Evolutionary conservation across 1,140 invertebrate species (phyloP).

Genomic region (Bombus fervidus): DNA sequence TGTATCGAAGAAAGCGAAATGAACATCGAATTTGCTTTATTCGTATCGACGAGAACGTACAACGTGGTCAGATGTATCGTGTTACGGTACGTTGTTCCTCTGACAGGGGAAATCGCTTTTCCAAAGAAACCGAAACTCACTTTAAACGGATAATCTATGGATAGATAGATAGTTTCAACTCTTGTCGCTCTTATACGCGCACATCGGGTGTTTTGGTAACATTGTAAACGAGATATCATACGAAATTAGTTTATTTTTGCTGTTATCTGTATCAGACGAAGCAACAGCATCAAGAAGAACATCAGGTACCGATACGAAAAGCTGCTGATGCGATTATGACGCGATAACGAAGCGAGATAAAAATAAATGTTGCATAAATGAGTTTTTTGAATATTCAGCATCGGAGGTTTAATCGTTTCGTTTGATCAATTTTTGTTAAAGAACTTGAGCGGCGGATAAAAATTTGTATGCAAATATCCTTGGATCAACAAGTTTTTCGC

Average conservation of each 20-base stretch:
- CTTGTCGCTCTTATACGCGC: neutral
- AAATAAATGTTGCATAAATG: conserved; percentile 4
- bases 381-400: neutral
- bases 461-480: neutral
- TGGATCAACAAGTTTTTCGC: neutral
- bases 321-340: neutral
- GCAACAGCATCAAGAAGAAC: neutral
- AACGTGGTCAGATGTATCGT: neutral
- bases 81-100: neutral
- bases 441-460: neutral
- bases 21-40: conserved; percentile 12
- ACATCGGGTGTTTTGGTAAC: neutral
- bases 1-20: conserved; percentile 17
- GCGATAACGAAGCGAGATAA: conserved; percentile 1
- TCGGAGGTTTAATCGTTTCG: too few relatives aligned
- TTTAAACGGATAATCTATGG: neutral
- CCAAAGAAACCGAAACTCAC: neutral
- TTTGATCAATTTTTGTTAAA: too few relatives aligned
- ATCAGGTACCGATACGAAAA: neutral
- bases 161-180: neutral
- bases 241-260: neutral
- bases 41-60: neutral
- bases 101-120: neutral
- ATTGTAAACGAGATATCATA: neutral
- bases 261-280: neutral